Conservation (phyloP, 2,113 vertebrate genomes). For the Athene cunicularia region DNA sequence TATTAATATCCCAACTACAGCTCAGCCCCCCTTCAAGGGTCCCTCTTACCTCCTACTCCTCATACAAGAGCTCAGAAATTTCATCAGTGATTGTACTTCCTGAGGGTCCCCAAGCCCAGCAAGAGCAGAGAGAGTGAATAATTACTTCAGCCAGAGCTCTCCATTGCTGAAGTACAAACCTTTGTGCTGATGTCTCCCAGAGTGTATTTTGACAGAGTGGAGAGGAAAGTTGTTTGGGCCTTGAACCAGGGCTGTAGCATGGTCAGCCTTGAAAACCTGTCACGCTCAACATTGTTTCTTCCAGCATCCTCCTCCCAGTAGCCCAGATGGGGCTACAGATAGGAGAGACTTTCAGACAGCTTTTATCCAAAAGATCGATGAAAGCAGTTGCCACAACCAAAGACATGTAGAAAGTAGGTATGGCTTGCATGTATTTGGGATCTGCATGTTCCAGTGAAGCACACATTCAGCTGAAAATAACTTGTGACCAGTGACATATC, state of each 20-base stretch:
- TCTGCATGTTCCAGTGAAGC: rapidly evolving
- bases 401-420: rapidly evolving
- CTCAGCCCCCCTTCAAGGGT: neutral
- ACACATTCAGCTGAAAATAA: rapidly evolving
- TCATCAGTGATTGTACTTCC: neutral
- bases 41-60: neutral
- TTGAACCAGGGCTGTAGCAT: neutral
- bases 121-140: neutral
- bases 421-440: rapidly evolving
- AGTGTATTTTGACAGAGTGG: neutral
- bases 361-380: neutral
- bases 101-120: neutral
- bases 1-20: neutral
- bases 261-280: neutral
- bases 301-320: neutral
- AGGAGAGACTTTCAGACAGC: neutral
- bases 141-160: neutral
- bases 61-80: neutral
- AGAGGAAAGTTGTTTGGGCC: neutral
- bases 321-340: rapidly evolving
- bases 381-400: neutral
- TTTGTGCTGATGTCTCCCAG: neutral
- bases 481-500: neutral
- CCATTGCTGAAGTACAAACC: neutral
- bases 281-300: rapidly evolving